Evolutionary conservation across 2,888 invertebrate genomes (phyloP), one percentile per base, ranked within the genome.

Genomic region (Cephus nigrinus): DNA sequence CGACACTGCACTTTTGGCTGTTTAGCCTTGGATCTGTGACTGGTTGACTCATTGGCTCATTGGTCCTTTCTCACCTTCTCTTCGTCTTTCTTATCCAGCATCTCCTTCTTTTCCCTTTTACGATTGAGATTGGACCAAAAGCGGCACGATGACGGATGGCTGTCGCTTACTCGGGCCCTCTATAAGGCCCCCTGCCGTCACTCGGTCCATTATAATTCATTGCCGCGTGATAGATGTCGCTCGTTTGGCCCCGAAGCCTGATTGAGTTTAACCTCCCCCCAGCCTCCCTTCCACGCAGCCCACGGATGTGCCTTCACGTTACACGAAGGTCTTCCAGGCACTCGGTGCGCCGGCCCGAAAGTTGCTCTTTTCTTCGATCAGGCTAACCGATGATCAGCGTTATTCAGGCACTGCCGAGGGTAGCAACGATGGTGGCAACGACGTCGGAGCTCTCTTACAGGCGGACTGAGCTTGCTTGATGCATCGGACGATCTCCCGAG

Each of bases 151-250:
- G 88, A 89, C 85, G 85, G 85, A 89, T 89, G 81, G 83, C 86
- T 88, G 88, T 89, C 88, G 84, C 84, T 85, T 84, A 84, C 79
- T 80, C 78, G 77, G 74, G 75, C 82, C 81, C 80, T 81, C 78
- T 73, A 77, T 80, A 80, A 78, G 86, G 79, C 85, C 85, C 84
- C 88, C 88, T 81, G 85, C 80, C 81, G 86, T 82, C 83, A 74
- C 76, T 78, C 76, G 78, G 83, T 80, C 87, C 86, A 87, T 88
- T 88, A 88, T 84, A 83, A 87, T 88, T 88, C 88, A 88, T 88
- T 87, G 87, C 86, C 85, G 76, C 80, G 84, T 88, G 88, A 89
- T 87, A 86, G 87, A 88, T 88, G 88, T 87, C 87, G 84, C 85
- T 89, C 87, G 86, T 89, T 88, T 86, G 83, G 84, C 83, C 83